Evolutionary conservation across 2,113 vertebrate genomes (phyloP), one percentile per base, ranked within the genome.

Genomic region (Chaetorhynchus papuensis): DNA sequence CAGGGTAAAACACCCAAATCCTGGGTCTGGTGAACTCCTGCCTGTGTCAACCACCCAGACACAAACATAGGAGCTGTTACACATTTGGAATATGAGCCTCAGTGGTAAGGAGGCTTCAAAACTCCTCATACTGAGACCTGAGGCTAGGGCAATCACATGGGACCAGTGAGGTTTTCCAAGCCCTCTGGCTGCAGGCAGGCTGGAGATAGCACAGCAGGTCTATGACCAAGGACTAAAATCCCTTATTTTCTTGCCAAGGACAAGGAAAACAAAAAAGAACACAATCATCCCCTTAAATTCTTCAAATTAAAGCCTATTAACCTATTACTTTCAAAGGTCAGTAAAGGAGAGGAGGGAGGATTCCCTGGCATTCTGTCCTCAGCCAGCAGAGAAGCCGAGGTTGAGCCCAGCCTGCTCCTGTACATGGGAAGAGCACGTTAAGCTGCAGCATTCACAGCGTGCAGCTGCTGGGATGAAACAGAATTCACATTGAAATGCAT

Each of bases 401-500:
- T 4, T 78, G 88, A 90, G 52, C 47, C n/a, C 47, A 90, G 88
- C 53, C 60, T 66, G 7, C 83, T 66, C 44, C 11, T 47, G 89
- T 13, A 28, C 76, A 66, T 0, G 33, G 71, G 76, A 90, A 87
- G 83, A n/a, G 61, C 83, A 89, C 1, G 16, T 64, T 82, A 86
- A 93, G 83, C 90, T 72, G 64, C 5, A 81, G 83, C 90, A 94
- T 76, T 93, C 93, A 86, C 74, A 93, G 94, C 0, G 1, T 59
- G 93, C 93, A 95, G 95, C 95, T 95, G 92, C 94, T 85, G 80
- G 7, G 44, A 72, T 39, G 86, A 84, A 91, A 87, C 0, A 1
- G 83, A 93, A 93, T 89, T 84, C 93, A 47, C 88, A 95, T 53
- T 93, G 90, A 96, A 94, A 92, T 72, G 89, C 83, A 94, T 93